phyloP scores from a whole-genome alignment of 2,888 invertebrate species.

The Nezara viridula region DNA sequence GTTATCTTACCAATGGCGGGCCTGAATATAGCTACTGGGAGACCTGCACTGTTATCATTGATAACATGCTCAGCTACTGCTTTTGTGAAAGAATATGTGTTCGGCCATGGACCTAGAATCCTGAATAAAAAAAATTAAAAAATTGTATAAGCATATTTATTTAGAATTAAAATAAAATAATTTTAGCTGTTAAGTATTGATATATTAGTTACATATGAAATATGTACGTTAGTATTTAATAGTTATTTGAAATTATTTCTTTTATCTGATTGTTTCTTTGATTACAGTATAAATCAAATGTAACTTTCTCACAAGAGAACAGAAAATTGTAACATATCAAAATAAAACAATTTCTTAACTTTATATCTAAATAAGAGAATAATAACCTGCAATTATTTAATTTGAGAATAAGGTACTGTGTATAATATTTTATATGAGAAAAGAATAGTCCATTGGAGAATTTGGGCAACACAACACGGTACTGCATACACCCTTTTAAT shows the following conservation, averaged over 20 bases:
- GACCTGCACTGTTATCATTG: slow-evolving; percentile 70
- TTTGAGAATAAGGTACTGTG: no score
- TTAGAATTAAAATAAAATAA: neutral
- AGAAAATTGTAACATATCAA: no score
- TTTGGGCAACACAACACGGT: no score
- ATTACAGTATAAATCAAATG: neutral
- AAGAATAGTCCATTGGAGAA: no score
- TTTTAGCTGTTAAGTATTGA: neutral
- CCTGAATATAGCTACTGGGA: slow-evolving; percentile 79
- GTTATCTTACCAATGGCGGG: slow-evolving; percentile 73
- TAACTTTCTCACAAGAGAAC: neutral
- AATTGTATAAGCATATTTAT: neutral
- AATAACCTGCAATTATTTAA: neutral
- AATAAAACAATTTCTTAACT: no score
- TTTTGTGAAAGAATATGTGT: slow-evolving; percentile 83
- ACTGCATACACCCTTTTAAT: no score
- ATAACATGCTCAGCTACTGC: slow-evolving; percentile 78
- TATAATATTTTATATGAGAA: no score
- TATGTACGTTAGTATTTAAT: no score
- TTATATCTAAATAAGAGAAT: neutral
- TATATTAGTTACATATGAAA: neutral
- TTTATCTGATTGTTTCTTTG: neutral
- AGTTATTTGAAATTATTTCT: neutral
- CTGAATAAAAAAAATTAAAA: slow-evolving; percentile 68
- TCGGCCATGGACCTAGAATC: slow-evolving; percentile 74